phyloP scores from a whole-genome alignment of 2,797 vertebrate genomes.

The Kryptopterus vitreolus region DNA sequence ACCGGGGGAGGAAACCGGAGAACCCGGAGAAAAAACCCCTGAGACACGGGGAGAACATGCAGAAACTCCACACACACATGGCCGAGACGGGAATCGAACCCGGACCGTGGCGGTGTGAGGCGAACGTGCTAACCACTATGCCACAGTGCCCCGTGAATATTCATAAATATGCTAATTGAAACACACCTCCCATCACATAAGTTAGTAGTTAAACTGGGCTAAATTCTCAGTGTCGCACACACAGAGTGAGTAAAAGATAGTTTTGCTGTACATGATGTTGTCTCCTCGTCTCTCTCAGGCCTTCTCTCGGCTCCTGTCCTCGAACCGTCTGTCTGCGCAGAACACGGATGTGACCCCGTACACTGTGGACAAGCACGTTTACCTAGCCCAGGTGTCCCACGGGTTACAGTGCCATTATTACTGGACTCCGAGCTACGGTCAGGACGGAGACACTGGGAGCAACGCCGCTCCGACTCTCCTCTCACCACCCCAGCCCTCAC shows the following conservation, averaged over 20 bases:
- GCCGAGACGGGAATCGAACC: no score
- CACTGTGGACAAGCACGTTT: conserved; percentile 70
- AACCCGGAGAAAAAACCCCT: no score
- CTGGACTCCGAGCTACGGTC: conserved; percentile 66
- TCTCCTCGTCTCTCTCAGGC: conserved; percentile 66
- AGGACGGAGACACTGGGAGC: conserved; percentile 26
- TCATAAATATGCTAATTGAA: neutral
- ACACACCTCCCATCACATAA: neutral
- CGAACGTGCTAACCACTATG: no score
- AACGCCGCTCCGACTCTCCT: conserved; percentile 70
- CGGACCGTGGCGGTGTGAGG: no score
- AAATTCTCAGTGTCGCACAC: neutral
- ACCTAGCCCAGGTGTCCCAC: conserved; percentile 79
- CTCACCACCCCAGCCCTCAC: conserved; percentile 8
- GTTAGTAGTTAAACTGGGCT: neutral
- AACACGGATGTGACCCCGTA: conserved; percentile 81
- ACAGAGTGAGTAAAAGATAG: neutral
- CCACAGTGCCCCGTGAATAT: neutral
- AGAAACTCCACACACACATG: no score
- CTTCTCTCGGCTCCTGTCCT: conserved; percentile 76
- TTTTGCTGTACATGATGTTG: neutral
- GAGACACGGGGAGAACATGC: no score
- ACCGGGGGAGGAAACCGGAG: no score
- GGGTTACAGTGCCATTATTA: conserved; percentile 76
- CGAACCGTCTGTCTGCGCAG: conserved; percentile 66